Base-by-base conservation (phyloP, 2,797 vertebrate species). In the Amblyopsis hoosieri region DNA sequence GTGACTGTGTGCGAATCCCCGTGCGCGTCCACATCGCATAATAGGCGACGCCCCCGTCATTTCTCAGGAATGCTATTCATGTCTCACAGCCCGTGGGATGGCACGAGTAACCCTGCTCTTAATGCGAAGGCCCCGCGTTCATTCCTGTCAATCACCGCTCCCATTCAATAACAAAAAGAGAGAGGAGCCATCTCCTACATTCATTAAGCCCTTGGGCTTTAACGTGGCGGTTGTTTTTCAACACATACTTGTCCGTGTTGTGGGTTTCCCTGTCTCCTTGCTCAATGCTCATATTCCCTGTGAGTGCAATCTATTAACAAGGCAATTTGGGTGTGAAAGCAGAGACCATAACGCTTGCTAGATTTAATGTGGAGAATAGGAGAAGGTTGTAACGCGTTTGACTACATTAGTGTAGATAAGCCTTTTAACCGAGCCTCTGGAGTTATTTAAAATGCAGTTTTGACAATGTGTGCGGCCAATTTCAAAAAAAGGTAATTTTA, bases 41-140 rank as follows among this genome's bases (percentile, higher is more conserved):
- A 65, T 63, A 66, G 3, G 13, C 23, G 6, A 53, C 29, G 12
- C 60, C 19, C 54, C 47, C 69, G 70, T 77, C 66, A 82, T 69
- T 85, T 74, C 71, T 76, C 71, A 84, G 81, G 83, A 85, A 85
- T 82, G 80, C 71, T 80, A 64, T 79, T 81, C 68, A 78, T 62
- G 74, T 57, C 29, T 64, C 53, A 54, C 45, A 17, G 13, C 47
- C 14, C 60, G 15, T 60, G 54, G 45, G 33, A 37, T 3, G 33
- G 52, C 13, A 53, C 3, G 62, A 57, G 54, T 71, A 67, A 77
- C 71, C 76, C 56, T 69, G 37, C 50, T 60, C 53, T 57, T 56
- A 55, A 75, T 53, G 62, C 23, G 31, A 59, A 66, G 45, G 49
- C 52, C 50, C 54, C 12, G 4, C 33, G 12, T 47, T 42, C 31